These are phyloP conservation scores for Rhinella marina DNA, from an alignment of 2,797 vertebrate genomes.

Conservation along the genomic window DNA sequence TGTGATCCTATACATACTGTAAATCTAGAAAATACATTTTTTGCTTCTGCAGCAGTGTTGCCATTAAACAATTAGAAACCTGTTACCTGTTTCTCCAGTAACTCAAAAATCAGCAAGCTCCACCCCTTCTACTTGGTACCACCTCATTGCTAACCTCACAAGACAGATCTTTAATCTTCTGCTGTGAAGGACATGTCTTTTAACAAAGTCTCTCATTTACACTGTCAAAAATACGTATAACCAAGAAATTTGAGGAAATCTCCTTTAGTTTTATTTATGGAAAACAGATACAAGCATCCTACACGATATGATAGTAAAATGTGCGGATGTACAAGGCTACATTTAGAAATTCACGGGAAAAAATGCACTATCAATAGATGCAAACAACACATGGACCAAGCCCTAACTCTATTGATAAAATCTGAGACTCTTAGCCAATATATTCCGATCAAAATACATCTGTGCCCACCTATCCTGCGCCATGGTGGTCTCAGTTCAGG, in stretches of 20 bases:
- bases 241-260: neutral
- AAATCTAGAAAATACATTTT: constrained; percentile 5
- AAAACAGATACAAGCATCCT: too few species aligned
- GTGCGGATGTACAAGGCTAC: too few species aligned
- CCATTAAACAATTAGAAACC: neutral
- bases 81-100: neutral
- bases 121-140: neutral
- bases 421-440: too few species aligned
- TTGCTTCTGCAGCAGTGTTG: neutral
- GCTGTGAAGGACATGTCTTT: neutral
- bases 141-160: neutral
- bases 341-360: too few species aligned
- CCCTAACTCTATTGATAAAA: too few species aligned
- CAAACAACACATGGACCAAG: too few species aligned
- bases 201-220: neutral
- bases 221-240: neutral
- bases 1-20: neutral
- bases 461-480: too few species aligned
- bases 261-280: too few species aligned
- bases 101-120: neutral
- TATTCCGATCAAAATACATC: too few species aligned
- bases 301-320: too few species aligned
- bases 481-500: too few species aligned
- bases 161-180: neutral
- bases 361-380: too few species aligned